Conservation (phyloP, 2,113 vertebrate genomes). For the Callaeas wilsoni region DNA sequence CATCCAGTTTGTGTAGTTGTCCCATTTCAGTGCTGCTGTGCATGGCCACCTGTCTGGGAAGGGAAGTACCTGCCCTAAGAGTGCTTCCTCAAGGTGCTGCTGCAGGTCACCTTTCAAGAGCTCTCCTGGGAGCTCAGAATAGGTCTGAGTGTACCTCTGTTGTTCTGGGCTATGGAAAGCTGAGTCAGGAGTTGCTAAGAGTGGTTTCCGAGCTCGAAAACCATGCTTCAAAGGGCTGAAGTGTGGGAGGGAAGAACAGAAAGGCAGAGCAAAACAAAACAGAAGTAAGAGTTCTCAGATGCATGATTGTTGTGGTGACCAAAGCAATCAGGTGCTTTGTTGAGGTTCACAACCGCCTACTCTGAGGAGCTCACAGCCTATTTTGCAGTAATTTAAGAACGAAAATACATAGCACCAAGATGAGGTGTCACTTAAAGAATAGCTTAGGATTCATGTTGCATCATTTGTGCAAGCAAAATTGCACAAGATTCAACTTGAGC, state of each 20-base stretch:
- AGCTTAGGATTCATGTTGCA: background rate
- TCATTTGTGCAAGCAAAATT: background rate
- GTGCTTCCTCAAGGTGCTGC: background rate
- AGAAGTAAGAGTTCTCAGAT: background rate
- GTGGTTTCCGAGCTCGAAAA: background rate
- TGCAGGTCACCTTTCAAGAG: background rate
- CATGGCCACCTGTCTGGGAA: background rate
- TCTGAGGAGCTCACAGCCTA: background rate
- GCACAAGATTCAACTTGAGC: background rate
- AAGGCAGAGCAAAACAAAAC: background rate
- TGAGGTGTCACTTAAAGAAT: background rate
- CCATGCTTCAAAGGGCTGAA: background rate
- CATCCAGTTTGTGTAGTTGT: background rate
- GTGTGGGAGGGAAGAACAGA: slow-evolving; percentile 13
- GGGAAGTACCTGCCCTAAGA: background rate
- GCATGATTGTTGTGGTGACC: background rate
- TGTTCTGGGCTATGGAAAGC: background rate
- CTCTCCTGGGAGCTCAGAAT: background rate
- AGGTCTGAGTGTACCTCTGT: background rate
- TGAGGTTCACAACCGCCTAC: background rate
- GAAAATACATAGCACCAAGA: background rate
- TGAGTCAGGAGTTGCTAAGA: background rate
- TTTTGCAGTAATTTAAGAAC: background rate
- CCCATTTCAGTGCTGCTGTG: background rate
- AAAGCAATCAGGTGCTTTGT: background rate